These are phyloP conservation scores for Trichogramma pretiosum DNA, from an alignment of 1,140 invertebrate species.

Conservation along the genomic window DNA sequence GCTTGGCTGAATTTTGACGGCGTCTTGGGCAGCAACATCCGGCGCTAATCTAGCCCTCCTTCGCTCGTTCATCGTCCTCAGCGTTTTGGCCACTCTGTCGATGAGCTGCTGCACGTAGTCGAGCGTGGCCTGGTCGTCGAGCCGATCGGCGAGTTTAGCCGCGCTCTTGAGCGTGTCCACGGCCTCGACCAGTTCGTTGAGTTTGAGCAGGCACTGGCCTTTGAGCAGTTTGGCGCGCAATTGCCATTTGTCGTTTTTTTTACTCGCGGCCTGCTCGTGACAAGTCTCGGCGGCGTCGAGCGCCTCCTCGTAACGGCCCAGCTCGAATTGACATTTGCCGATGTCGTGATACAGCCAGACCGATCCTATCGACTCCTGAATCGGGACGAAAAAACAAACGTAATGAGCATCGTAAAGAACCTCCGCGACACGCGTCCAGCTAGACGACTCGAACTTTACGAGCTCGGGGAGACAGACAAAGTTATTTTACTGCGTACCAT, in stretches of 20 bases:
- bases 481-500: background rate
- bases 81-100: conserved; percentile 18
- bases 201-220: conserved; percentile 23
- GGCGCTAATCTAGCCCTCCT: no score
- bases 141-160: conserved; percentile 16
- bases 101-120: conserved; percentile 28
- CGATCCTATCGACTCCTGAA: conserved; percentile 22
- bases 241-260: conserved; percentile 28
- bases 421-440: no score
- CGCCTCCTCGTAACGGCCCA: conserved; percentile 17
- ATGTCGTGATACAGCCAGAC: conserved; percentile 32
- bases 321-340: conserved; percentile 30
- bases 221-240: conserved; percentile 25
- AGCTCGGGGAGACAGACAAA: background rate
- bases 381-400: no score
- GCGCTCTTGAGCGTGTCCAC: conserved; percentile 21
- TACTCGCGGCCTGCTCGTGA: conserved; percentile 18
- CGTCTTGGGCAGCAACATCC: no score
- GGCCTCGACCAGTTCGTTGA: conserved; percentile 22
- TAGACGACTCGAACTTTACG: no score
- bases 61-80: no score
- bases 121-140: conserved; percentile 20
- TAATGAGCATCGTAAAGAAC: no score
- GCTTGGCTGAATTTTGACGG: no score
- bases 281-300: conserved; percentile 21